Evolutionary conservation across 64 coral and sea anemone genomes (phyloP).

Genomic region (Stichodactyla mertensii): DNA sequence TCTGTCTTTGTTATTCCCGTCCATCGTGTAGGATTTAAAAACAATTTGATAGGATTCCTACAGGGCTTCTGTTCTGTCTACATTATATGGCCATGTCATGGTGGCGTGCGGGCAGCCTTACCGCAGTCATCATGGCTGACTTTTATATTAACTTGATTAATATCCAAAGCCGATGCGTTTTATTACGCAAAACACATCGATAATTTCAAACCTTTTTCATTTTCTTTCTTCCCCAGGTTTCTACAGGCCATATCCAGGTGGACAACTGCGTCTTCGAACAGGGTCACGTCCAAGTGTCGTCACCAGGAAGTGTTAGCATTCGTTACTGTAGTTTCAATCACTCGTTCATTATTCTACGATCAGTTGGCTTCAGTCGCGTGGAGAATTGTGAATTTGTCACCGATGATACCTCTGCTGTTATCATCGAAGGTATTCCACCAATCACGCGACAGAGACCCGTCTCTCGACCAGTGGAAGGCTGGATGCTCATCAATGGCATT

Average conservation of each 20-base stretch:
- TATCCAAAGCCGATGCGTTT: too few relatives aligned
- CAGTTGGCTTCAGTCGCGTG: constrained; percentile 72
- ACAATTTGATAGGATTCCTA: too few relatives aligned
- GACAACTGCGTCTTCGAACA: constrained; percentile 91
- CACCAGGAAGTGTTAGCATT: constrained; percentile 68
- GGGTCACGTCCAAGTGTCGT: constrained; percentile 82
- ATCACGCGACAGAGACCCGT: constrained; percentile 58
- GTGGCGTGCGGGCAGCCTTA: too few relatives aligned
- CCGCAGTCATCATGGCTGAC: too few relatives aligned
- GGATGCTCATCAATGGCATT: constrained; percentile 48
- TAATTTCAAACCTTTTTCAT: too few relatives aligned
- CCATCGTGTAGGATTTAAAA: too few relatives aligned
- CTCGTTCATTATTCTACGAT: constrained; percentile 63
- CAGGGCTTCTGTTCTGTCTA: too few relatives aligned
- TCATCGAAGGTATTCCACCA: constrained; percentile 85
- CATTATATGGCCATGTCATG: too few relatives aligned
- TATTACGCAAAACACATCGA: too few relatives aligned
- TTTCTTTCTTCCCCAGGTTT: constrained; percentile 36
- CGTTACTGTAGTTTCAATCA: constrained; percentile 82
- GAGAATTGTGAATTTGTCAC: constrained; percentile 90
- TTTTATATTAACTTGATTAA: too few relatives aligned
- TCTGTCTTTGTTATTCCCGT: too few relatives aligned
- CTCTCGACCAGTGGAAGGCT: constrained; percentile 68
- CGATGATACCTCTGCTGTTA: constrained; percentile 75
- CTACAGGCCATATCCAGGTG: constrained; percentile 71